Conservation (phyloP, 2,797 vertebrate species). For the Percopsis omiscomaycus region DNA sequence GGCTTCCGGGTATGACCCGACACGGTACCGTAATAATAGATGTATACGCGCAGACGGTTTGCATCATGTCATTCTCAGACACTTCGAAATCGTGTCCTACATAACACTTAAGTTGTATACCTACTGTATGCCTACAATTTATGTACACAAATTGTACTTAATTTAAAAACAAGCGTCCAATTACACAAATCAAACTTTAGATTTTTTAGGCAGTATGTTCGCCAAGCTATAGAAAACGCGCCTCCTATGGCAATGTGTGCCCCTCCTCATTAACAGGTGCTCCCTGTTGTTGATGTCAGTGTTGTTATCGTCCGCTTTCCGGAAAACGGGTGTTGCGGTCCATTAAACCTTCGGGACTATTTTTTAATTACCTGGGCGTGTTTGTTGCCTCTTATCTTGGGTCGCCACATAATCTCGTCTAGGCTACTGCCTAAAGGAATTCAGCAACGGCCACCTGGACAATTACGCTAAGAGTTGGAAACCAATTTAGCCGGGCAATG, state of each 20-base stretch:
- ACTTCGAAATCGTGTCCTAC: neutral
- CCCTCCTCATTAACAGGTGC: no score
- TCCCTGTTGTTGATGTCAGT: no score
- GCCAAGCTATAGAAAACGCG: no score
- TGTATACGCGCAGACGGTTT: constrained; percentile 12
- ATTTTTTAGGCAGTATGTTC: no score
- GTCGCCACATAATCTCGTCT: no score
- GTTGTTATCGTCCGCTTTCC: neutral
- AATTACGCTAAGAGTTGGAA: neutral
- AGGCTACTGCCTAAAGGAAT: neutral
- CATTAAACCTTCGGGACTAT: neutral
- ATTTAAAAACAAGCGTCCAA: no score
- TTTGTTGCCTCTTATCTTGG: neutral
- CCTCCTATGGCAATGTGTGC: no score
- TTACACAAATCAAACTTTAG: no score
- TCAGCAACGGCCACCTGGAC: neutral
- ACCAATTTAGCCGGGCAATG: neutral
- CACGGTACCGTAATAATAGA: constrained; percentile 35
- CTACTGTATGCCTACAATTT: no score
- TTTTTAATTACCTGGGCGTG: constrained; percentile 9
- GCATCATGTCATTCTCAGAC: neutral
- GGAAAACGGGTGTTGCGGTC: constrained; percentile 8
- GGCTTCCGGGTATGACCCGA: constrained; percentile 50
- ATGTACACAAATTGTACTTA: no score
- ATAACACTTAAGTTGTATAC: no score